These are phyloP conservation scores for Luehdorfia chinensis DNA, from an alignment of 1,140 invertebrate species.

Conservation along the genomic window DNA sequence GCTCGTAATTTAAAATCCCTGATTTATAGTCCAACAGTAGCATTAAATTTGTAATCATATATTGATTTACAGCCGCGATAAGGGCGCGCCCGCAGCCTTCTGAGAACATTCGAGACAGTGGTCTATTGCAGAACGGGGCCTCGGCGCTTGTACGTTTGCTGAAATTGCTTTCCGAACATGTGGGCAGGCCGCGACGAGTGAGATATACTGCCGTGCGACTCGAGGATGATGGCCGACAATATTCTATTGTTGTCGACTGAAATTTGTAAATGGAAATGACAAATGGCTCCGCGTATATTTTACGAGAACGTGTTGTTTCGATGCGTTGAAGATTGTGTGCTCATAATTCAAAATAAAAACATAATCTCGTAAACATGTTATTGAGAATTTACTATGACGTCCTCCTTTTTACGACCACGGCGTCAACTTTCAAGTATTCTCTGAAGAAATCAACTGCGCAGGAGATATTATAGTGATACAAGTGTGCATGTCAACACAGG, in stretches of 20 bases:
- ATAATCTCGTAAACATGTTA: no score
- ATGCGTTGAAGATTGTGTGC: neutral
- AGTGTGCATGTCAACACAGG: no score
- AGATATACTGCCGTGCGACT: neutral
- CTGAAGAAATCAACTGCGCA: no score
- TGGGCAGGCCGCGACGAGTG: constrained; percentile 25
- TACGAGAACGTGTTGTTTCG: neutral
- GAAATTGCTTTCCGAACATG: constrained; percentile 52
- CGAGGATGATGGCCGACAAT: constrained; percentile 1
- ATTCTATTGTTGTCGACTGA: constrained; percentile 18
- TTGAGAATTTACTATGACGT: no score
- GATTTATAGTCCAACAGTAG: constrained; percentile 75
- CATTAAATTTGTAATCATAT: constrained; percentile 77
- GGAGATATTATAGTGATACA: no score
- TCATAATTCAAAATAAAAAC: neutral
- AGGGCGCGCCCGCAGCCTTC: constrained; percentile 62
- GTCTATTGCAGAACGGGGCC: constrained; percentile 43
- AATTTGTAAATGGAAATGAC: constrained; percentile 12
- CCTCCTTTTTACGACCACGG: no score
- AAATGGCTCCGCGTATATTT: constrained; percentile 1
- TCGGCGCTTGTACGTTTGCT: constrained; percentile 38
- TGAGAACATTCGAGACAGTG: constrained; percentile 38
- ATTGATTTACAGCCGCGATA: constrained; percentile 75
- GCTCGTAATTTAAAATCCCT: constrained; percentile 71
- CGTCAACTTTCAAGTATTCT: no score